Evolutionary conservation across 2,797 vertebrate species (phyloP), one percentile per base, ranked within the genome.

Genomic region (Eremophila alpestris): DNA sequence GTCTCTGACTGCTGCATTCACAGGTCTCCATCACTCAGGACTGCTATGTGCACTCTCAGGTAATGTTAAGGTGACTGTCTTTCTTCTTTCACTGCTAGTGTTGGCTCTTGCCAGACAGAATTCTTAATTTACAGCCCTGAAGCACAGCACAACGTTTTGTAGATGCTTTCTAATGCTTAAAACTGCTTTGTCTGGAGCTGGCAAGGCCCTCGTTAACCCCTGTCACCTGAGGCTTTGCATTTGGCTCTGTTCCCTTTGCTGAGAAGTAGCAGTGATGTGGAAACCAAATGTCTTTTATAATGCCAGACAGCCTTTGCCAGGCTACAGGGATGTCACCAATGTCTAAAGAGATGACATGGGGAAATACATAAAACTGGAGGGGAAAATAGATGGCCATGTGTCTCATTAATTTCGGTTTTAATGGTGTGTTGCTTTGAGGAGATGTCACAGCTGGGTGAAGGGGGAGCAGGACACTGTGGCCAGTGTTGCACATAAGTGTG

Each of bases 231-330:
- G 95, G 88, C 87, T 93, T 90, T 92, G 69, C 51, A 40, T 88
- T 94, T 96, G 94, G 89, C 95, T 96, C 85, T 45, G n/a, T 90
- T 96, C 91, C 90, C 81, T 94, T 90, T 84, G 87, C 95, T 93
- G 78, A 85, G 93, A 93, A 94, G 95, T 54, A 87, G 90, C 94
- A 96, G 88, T 2, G 40, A 96, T 93, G 95, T 95, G 95, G 95
- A 96, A 96, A 96, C 93, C 71, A 12, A 94, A 97, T 87, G 80
- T 68, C 63, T 92, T 89, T 95, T 84, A 92, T 93, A 89, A 95
- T 93, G 85, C 94, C 93, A 94, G 90, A 93, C 93, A 94, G 91
- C 63, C 63, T 82, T 90, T 93, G 74, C 93, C 80, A 93, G 81
- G 89, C 83, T 91, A 49, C 70, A 67, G 76, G 68, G 71, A 86